Conservation (phyloP, 2,888 invertebrate genomes). For the Phanerotoma sp. region DNA sequence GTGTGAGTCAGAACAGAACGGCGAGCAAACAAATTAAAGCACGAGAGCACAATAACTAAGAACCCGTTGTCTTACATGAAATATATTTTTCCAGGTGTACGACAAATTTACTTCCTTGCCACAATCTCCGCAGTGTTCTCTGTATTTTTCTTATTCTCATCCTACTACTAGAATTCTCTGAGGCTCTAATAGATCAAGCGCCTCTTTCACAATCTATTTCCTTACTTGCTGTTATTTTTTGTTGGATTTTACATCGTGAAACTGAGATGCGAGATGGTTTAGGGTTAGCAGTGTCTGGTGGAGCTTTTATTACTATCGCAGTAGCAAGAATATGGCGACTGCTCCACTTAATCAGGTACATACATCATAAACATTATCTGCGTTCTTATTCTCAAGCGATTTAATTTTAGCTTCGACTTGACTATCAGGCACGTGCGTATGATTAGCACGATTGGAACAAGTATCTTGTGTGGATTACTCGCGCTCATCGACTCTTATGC, state of each 20-base stretch:
- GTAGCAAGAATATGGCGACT: constrained; percentile 41
- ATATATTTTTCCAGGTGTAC: constrained; percentile 30
- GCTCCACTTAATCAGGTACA: constrained; percentile 38
- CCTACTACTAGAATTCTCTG: constrained; percentile 41
- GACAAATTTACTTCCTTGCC: constrained; percentile 38
- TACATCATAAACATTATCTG: neutral
- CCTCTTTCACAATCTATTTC: constrained; percentile 39
- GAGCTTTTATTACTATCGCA: constrained; percentile 38
- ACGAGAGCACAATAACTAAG: constrained; percentile 11
- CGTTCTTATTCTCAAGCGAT: constrained; percentile 14
- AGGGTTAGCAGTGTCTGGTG: constrained; percentile 35
- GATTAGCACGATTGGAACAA: constrained; percentile 38
- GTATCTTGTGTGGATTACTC: constrained; percentile 41
- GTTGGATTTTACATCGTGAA: constrained; percentile 45
- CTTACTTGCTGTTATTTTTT: constrained; percentile 40
- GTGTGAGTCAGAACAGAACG: constrained; percentile 22
- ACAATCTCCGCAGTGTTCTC: constrained; percentile 38
- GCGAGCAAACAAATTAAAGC: constrained; percentile 7
- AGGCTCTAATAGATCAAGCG: constrained; percentile 37
- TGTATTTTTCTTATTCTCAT: constrained; percentile 34
- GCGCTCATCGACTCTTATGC: constrained; percentile 47
- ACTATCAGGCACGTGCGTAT: constrained; percentile 41
- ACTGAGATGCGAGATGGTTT: constrained; percentile 41
- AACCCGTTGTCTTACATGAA: constrained; percentile 1
- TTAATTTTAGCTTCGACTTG: constrained; percentile 39